Evolutionary conservation across 2,797 vertebrate species (phyloP).

Genomic region (Sebastes paucispinis): DNA sequence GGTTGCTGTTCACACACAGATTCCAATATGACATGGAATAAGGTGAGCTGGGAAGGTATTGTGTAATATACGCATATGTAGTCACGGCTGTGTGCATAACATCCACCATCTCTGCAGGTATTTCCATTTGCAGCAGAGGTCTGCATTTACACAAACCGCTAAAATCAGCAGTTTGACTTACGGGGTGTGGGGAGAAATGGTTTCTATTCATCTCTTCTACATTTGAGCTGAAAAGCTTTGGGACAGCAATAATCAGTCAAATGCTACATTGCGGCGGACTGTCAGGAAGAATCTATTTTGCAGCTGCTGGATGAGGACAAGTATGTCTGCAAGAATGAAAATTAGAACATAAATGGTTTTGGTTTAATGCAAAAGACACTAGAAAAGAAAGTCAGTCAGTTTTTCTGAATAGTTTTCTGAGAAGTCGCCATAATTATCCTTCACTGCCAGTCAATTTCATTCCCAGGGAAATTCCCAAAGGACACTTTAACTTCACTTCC

Average conservation of each 20-base stretch:
- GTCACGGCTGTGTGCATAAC: conserved; percentile 2
- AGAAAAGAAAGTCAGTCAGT: background rate
- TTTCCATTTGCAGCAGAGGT: conserved; percentile 33
- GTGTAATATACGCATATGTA: conserved; percentile 1
- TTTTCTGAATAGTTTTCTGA: background rate
- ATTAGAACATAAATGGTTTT: background rate
- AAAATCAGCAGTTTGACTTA: conserved; percentile 49
- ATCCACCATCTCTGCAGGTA: conserved; percentile 15
- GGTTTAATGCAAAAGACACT: background rate
- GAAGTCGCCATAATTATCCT: background rate
- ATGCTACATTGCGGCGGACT: background rate
- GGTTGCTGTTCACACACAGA: conserved; percentile 31
- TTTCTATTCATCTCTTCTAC: conserved; percentile 24
- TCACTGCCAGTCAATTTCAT: conserved; percentile 10
- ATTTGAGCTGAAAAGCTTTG: conserved; percentile 21
- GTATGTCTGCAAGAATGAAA: background rate
- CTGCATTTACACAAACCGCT: conserved; percentile 36
- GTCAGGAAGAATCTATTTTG: conserved; percentile 5
- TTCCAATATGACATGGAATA: conserved; percentile 10
- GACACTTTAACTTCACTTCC: conserved; percentile 35
- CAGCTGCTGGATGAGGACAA: conserved; percentile 1
- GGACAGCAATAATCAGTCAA: background rate
- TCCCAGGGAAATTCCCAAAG: conserved; percentile 15
- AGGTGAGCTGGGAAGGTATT: conserved; percentile 6
- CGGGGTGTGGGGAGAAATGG: background rate